Conservation (phyloP, 1,140 invertebrate species). For the Copidosoma floridanum region DNA sequence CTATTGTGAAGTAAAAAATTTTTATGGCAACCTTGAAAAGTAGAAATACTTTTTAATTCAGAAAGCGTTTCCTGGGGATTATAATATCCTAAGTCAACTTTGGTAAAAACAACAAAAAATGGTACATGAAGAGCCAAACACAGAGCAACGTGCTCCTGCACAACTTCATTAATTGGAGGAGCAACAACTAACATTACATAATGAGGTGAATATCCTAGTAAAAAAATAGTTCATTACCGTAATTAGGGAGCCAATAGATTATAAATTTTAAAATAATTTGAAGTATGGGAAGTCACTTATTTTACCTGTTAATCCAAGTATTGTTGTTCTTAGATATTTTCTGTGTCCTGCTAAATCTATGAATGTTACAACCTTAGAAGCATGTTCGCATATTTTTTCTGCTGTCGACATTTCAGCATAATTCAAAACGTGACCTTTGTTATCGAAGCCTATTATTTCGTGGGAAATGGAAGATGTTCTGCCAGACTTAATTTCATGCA, state of each 20-base stretch:
- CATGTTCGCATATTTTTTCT: conserved; percentile 90
- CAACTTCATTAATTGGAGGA: conserved; percentile 51
- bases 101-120: conserved; percentile 87
- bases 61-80: conserved; percentile 57
- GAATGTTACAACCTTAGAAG: conserved; percentile 89
- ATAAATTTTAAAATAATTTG: background rate
- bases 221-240: background rate
- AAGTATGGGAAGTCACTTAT: background rate
- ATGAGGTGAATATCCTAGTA: conserved; percentile 84
- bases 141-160: conserved; percentile 80
- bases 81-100: conserved; percentile 74
- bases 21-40: conserved; percentile 65
- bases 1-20: conserved; percentile 67
- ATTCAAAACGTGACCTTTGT: conserved; percentile 66
- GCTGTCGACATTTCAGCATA: conserved; percentile 88
- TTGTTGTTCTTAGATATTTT: conserved; percentile 94
- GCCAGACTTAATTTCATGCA: conserved; percentile 95
- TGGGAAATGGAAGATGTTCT: conserved; percentile 95
- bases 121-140: conserved; percentile 83
- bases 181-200: conserved; percentile 89
- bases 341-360: conserved; percentile 95
- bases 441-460: conserved; percentile 94
- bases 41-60: conserved; percentile 66
- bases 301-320: conserved; percentile 79
- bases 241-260: background rate